Evolutionary conservation across 2,888 invertebrate genomes (phyloP).

Genomic region (Beris morrisii): DNA sequence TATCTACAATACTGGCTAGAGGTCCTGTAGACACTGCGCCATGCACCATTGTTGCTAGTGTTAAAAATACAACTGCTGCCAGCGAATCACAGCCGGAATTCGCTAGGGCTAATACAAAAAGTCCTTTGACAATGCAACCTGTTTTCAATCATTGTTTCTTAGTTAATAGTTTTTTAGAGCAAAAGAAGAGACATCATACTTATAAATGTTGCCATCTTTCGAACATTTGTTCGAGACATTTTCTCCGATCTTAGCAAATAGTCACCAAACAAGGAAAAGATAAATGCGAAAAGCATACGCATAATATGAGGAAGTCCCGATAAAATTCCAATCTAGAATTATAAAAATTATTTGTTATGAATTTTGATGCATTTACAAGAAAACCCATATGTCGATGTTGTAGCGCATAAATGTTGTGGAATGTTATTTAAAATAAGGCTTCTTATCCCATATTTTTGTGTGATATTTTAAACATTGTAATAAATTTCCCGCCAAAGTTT

Average conservation of each 20-base stretch:
- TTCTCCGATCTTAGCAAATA: slow-evolving; percentile 61
- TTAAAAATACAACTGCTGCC: slow-evolving; percentile 63
- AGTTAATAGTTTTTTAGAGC: slow-evolving; percentile 20
- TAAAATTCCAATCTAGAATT: slow-evolving; percentile 59
- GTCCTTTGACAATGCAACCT: slow-evolving; percentile 64
- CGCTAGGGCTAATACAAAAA: slow-evolving; percentile 64
- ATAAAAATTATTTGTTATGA: background rate
- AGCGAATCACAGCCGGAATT: slow-evolving; percentile 65
- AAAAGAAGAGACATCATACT: slow-evolving; percentile 53
- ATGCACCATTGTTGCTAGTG: slow-evolving; percentile 64
- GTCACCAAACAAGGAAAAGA: slow-evolving; percentile 62
- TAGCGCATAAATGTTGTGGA: background rate
- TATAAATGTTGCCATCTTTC: slow-evolving; percentile 65
- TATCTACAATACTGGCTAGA: slow-evolving; percentile 67
- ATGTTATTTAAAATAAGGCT: background rate
- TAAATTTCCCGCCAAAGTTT: too few species aligned
- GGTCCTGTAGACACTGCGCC: slow-evolving; percentile 70
- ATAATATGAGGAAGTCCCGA: slow-evolving; percentile 66
- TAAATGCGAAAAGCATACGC: slow-evolving; percentile 62
- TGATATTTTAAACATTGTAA: too few species aligned
- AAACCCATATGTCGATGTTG: background rate
- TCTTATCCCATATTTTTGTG: too few species aligned
- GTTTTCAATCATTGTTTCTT: slow-evolving; percentile 35
- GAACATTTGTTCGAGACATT: slow-evolving; percentile 64
- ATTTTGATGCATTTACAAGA: background rate